Evolutionary conservation across 1,140 invertebrate species (phyloP), one percentile per base, ranked within the genome.

Genomic region (Drosophila gunungcola): DNA sequence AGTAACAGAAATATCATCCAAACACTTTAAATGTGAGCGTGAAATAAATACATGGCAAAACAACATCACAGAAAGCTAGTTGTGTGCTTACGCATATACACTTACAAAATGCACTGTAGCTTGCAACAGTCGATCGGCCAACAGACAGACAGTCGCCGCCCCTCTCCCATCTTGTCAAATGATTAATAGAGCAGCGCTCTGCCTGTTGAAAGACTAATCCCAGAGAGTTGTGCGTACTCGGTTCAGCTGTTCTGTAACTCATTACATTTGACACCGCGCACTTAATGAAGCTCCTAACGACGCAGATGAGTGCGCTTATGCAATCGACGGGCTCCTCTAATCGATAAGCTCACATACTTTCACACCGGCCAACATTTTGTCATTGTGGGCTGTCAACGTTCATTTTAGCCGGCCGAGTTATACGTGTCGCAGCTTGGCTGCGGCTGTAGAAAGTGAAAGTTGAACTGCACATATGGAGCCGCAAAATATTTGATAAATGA

Each of bases 391-490:
- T 42, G 41, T 52, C 42, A 49, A 64, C 52, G 46, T 29, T 56
- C 36, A 52, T 36, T 60, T 72, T 52, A 61, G 60, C 56, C 46
- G 36, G 42, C 53, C 16, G 48, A 34, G 57, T 64, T 68, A 48
- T 61, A 48, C 61, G 45, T 48, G 43, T 29, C 25, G 21, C 10
- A 29, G 25, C 12, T 25, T 7, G 12, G 25, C 55, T 48, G 45
- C 9, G 39, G 49, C 41, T 32, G 63, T 77, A 77, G 81, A 80
- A 80, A 80, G 77, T 80, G 69, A 80, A 80, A 80, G 69, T 68
- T 78, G 65, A 65, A 64, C 56, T 41, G 10, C 43, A 42, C 34
- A 41, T 25, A 34, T 38, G 52, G 16, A 32, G 57, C 38, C 52
- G 53, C 48, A 72, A 80, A 63, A 43, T 62, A 70, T 85, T 78